phyloP scores from a whole-genome alignment of 2,797 vertebrate genomes.

The Botia almorhae region DNA sequence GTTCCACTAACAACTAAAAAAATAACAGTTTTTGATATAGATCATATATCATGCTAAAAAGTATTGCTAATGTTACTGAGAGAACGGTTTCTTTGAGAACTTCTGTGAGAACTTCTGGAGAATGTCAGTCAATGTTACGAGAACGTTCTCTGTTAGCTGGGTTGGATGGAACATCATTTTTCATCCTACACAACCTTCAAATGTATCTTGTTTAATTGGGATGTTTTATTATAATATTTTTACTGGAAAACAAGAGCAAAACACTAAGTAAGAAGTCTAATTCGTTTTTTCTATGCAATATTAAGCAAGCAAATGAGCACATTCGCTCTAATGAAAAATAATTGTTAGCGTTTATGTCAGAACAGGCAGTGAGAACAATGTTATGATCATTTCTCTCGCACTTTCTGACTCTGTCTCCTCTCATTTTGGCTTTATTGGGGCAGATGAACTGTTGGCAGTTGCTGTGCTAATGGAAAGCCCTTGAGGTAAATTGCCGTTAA shows the following conservation, averaged over 20 bases:
- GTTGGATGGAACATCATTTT: too few relatives aligned
- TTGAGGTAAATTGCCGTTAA: conserved; percentile 24
- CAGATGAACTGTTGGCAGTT: conserved; percentile 55
- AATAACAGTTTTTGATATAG: too few relatives aligned
- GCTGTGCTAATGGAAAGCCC: conserved; percentile 42
- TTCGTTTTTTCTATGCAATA: conserved; percentile 52
- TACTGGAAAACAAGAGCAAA: neutral
- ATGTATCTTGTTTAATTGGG: neutral
- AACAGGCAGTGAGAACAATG: conserved; percentile 37
- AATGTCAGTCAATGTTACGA: too few relatives aligned
- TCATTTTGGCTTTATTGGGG: conserved; percentile 43
- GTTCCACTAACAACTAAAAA: too few relatives aligned
- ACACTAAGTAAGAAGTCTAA: neutral
- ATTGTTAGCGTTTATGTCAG: conserved; percentile 55
- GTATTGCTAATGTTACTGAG: too few relatives aligned
- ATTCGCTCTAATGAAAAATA: conserved; percentile 55
- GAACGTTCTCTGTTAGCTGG: too few relatives aligned
- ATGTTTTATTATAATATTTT: neutral
- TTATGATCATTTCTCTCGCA: conserved; percentile 57
- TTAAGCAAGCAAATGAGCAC: conserved; percentile 57
- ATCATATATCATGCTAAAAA: too few relatives aligned
- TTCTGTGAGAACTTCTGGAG: too few relatives aligned
- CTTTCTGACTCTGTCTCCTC: conserved; percentile 34
- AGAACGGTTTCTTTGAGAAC: too few relatives aligned
- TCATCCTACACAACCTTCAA: too few relatives aligned